These are phyloP conservation scores for Drosophila lowei DNA, from an alignment of 1,140 invertebrate species.

Conservation along the genomic window DNA sequence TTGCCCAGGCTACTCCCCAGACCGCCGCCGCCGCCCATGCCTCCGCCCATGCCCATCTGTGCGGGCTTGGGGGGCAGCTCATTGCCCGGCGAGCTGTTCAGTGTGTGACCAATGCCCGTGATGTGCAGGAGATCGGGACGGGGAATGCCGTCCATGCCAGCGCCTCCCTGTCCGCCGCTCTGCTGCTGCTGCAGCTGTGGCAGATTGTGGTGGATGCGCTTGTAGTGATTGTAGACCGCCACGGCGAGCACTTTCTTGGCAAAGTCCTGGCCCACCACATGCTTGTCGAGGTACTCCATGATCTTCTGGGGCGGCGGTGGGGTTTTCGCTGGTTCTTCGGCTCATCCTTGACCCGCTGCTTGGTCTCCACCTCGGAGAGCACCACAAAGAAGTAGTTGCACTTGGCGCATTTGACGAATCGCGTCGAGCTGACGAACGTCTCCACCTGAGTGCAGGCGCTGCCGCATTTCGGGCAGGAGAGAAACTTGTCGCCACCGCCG, in stretches of 20 bases:
- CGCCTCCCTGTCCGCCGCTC: constrained; percentile 67
- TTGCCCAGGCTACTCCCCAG: constrained; percentile 33
- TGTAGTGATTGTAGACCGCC: constrained; percentile 99
- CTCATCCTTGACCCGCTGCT: constrained; percentile 90
- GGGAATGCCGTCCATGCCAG: constrained; percentile 83
- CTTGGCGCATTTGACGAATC: constrained; percentile 99
- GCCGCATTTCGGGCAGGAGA: constrained; percentile 96
- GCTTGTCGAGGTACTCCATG: constrained; percentile 96
- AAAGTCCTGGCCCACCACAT: constrained; percentile 98
- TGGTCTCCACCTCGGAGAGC: constrained; percentile 94
- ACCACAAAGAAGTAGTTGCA: constrained; percentile 99
- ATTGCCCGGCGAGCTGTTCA: constrained; percentile 83
- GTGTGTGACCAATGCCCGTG: constrained; percentile 89
- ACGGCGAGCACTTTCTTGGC: constrained; percentile 99
- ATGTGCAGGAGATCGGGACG: constrained; percentile 90
- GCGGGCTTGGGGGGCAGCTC: constrained; percentile 73
- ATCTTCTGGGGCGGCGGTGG: constrained; percentile 98
- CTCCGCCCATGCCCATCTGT: constrained; percentile 58
- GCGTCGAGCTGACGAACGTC: constrained; percentile 97
- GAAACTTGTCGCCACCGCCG: constrained; percentile 83
- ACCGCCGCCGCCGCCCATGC: constrained; percentile 59
- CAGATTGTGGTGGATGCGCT: constrained; percentile 97
- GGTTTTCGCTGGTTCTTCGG: constrained; percentile 88
- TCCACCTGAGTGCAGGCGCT: constrained; percentile 98
- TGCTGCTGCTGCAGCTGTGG: constrained; percentile 84